Percentiles rank a stretch among this genome's conserved stretches.
phyloP scores from a whole-genome alignment of 2,797 vertebrate species.

The Aselliscus stoliczkanus region DNA sequence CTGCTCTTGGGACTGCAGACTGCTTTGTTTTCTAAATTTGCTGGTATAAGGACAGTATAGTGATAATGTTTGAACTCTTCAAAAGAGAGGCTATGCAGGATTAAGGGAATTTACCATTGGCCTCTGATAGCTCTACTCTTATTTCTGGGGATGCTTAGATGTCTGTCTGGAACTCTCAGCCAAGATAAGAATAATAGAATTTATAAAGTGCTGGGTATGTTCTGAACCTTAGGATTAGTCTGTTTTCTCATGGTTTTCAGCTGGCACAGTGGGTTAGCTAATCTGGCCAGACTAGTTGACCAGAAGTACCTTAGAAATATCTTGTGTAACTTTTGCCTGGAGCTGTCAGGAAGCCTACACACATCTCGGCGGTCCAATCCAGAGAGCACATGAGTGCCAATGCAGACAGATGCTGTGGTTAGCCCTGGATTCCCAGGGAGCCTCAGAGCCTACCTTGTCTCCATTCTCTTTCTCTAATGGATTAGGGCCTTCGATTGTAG shows the following conservation, averaged over 20 bases:
- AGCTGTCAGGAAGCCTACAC: neutral
- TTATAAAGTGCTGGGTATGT: neutral
- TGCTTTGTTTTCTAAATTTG: neutral
- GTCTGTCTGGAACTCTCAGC: neutral
- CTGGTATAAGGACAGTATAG: neutral
- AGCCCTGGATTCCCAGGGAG: neutral
- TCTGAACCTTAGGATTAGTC: neutral
- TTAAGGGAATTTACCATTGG: neutral
- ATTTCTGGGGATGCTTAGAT: neutral
- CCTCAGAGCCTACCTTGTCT: too few relatives aligned
- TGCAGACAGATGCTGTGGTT: neutral
- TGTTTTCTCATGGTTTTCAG: neutral
- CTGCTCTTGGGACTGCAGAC: too few relatives aligned
- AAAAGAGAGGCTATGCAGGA: neutral
- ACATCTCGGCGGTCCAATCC: neutral
- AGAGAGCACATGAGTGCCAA: neutral
- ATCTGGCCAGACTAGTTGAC: neutral
- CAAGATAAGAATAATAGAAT: neutral
- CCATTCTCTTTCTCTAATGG: neutral
- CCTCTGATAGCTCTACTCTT: neutral
- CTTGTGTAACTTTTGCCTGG: neutral
- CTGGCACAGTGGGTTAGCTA: neutral
- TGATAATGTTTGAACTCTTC: neutral
- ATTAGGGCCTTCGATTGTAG: neutral
- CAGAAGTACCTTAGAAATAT: neutral